Conservation (phyloP, 2,888 invertebrate species). For the Luffia ferchaultella region DNA sequence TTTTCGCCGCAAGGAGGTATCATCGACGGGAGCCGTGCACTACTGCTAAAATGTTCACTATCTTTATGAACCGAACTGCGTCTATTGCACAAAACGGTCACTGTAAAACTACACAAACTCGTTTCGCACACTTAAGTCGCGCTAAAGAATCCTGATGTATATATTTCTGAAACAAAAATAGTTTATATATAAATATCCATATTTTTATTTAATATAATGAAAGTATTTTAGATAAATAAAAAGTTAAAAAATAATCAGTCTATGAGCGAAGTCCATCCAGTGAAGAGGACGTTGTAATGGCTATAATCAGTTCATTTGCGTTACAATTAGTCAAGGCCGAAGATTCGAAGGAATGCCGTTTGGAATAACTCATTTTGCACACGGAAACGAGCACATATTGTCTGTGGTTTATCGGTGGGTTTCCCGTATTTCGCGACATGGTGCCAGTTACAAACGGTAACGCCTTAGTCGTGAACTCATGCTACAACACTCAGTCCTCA, state of each 20-base stretch:
- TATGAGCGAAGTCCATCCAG: no score
- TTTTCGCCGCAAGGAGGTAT: slow-evolving; percentile 20
- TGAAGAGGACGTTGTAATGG: no score
- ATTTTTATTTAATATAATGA: not conserved
- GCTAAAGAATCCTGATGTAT: no score
- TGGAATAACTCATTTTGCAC: not conserved
- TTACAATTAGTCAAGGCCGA: not conserved
- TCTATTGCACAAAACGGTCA: no score
- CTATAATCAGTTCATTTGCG: no score
- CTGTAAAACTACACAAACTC: no score
- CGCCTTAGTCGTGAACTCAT: no score
- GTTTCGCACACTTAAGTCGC: no score
- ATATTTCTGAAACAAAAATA: not conserved
- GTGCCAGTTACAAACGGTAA: not conserved
- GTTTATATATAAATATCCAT: not conserved
- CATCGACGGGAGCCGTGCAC: not conserved
- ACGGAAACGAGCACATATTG: not conserved
- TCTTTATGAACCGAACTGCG: no score
- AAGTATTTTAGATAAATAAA: not conserved
- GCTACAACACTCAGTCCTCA: no score
- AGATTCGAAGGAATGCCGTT: not conserved
- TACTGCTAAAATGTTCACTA: no score
- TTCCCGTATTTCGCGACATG: not conserved
- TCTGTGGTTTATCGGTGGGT: not conserved
- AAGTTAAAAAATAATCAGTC: not conserved